Evolutionary conservation across 2,888 invertebrate genomes (phyloP), one percentile per base, ranked within the genome.

Genomic region (Drosophila recens): DNA sequence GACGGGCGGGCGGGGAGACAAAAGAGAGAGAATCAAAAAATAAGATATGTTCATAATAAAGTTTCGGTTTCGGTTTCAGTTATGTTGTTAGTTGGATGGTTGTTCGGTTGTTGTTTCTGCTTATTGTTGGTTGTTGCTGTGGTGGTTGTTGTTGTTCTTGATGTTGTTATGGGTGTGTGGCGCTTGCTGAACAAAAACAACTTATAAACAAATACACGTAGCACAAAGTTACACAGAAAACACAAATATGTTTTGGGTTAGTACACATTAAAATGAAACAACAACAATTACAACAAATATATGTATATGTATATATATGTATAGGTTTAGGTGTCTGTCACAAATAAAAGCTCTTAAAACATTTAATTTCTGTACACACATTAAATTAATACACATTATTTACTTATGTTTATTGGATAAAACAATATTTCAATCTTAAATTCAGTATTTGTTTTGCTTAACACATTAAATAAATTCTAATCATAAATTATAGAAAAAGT

Each of bases 251-350:
- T 20, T 66, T 38, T 46, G 30, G 48, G 36, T 63, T 65, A 43
- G 61, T 72, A 61, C 54, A 71, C 57, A 71, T 46, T 23, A 43
- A 68, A 59, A 65, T 69, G 59, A 75, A 65, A 75, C 65, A 80
- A 75, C 65, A 80, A 69, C 67, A 79, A 76, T 65, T 69, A 78
- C 76, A 68, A 72, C 48, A 59, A 70, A 70, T 56, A 63, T 42
- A 36, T 49, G n/a, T 53, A 49, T n/a, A n/a, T n/a, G n/a, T n/a
- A n/a, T n/a, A 70, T 56, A 63, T 42, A 36, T 71, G 8, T 51
- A 30, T 46, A 65, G 61, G 46, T 59, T 33, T 36, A 40, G 61
- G 42, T 42, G 45, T 43, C 11, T 51, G 30, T 34, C 38, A 36
- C 45, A 66, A 67, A 67, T 57, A 54, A 54, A 63, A 54, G 42